These are phyloP conservation scores for Aphodius granarius DNA, from an alignment of 2,888 invertebrate genomes.

Conservation along the genomic window DNA sequence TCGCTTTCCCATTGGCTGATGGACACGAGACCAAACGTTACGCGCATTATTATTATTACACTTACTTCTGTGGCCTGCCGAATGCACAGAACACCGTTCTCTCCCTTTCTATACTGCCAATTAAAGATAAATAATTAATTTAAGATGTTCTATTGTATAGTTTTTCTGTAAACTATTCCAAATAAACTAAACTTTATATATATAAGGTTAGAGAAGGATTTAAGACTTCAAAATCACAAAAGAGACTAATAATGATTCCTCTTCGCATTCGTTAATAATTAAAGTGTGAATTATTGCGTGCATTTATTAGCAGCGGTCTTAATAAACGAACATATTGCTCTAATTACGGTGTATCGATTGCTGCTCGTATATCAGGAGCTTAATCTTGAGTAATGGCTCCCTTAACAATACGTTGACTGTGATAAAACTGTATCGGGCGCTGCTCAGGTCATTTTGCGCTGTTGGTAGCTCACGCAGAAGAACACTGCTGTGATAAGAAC, in stretches of 20 bases:
- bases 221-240: background rate
- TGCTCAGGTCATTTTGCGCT: background rate
- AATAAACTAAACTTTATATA: background rate
- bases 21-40: conserved; percentile 44
- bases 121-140: background rate
- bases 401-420: conserved; percentile 12
- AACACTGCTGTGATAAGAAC: background rate
- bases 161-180: no score
- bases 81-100: background rate
- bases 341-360: conserved; percentile 15
- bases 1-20: conserved; percentile 46
- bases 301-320: conserved; percentile 9
- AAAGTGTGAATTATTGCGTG: conserved; percentile 2
- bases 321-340: conserved; percentile 14
- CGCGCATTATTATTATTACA: background rate
- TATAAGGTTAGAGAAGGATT: background rate
- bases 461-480: background rate
- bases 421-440: background rate
- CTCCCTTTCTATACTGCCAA: background rate
- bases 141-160: no score
- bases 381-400: conserved; percentile 11
- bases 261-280: background rate
- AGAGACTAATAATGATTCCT: background rate
- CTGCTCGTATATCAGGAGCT: conserved; percentile 4
- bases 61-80: background rate